Percentiles rank a stretch among this genome's conserved stretches.
Evolutionary conservation across 23 tunicate species (phyloP).

Genomic region (Halocynthia roretzi): DNA sequence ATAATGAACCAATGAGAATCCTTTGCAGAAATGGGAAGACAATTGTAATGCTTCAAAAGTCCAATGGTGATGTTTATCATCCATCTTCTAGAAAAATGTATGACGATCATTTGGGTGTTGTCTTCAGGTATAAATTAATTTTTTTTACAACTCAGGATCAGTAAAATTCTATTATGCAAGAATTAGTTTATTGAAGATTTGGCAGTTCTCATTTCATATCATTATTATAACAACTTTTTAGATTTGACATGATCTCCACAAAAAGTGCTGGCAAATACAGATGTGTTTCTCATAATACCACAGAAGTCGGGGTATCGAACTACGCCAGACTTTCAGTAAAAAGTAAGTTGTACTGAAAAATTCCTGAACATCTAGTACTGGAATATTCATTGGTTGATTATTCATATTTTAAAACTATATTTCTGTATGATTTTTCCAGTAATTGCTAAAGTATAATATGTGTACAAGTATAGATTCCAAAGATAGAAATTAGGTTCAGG

Average conservation of each 20-base stretch:
- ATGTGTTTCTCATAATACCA: conserved; percentile 54
- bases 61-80: conserved; percentile 41
- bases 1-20: not conserved
- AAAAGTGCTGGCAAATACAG: conserved; percentile 46
- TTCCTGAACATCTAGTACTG: too few relatives aligned
- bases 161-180: not conserved
- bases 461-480: too few relatives aligned
- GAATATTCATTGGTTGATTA: too few relatives aligned
- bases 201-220: not conserved
- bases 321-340: conserved; percentile 47
- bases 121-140: conserved; percentile 20
- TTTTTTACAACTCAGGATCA: not conserved
- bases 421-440: too few relatives aligned
- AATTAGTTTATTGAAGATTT: not conserved
- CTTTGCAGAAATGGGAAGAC: conserved; percentile 15
- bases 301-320: conserved; percentile 84
- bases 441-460: too few relatives aligned
- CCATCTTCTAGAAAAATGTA: conserved; percentile 26
- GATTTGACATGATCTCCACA: conserved; percentile 4
- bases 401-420: too few relatives aligned
- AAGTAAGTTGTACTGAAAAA: conserved; percentile 28
- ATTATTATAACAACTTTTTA: not conserved
- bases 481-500: too few relatives aligned
- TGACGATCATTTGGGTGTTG: conserved; percentile 49
- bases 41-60: conserved; percentile 48